Evolutionary conservation across 1,140 invertebrate genomes (phyloP).

Genomic region (Mycetomoellerius zeteki): DNA sequence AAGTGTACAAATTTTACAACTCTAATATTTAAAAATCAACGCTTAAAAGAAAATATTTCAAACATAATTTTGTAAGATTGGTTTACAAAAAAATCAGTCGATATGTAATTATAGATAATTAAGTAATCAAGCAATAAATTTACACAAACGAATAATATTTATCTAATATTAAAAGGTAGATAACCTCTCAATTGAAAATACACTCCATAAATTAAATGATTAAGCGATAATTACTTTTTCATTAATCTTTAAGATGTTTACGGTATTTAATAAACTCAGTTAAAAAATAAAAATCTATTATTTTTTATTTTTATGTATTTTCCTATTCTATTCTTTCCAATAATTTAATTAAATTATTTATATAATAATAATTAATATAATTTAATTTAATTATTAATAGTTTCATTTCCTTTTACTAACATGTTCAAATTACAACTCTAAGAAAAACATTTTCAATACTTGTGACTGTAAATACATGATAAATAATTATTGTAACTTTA

Average conservation of each 20-base stretch:
- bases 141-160: not conserved
- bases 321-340: not conserved
- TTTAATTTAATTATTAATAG: not conserved
- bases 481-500: no score
- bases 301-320: not conserved
- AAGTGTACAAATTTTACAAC: not conserved
- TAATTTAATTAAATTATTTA: conserved; percentile 6
- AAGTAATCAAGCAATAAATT: not conserved
- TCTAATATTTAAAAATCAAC: not conserved
- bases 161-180: not conserved
- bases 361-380: no score
- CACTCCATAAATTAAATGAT: not conserved
- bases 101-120: not conserved
- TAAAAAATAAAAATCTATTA: not conserved
- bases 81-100: not conserved
- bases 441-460: no score
- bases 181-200: not conserved
- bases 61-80: not conserved
- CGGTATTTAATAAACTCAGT: not conserved
- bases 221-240: not conserved
- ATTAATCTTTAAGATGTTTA: not conserved
- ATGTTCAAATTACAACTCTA: not conserved
- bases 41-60: not conserved
- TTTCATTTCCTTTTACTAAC: not conserved
- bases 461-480: no score